These are phyloP conservation scores for Catagonus wagneri DNA, from an alignment of 2,113 vertebrate genomes.

Conservation along the genomic window DNA sequence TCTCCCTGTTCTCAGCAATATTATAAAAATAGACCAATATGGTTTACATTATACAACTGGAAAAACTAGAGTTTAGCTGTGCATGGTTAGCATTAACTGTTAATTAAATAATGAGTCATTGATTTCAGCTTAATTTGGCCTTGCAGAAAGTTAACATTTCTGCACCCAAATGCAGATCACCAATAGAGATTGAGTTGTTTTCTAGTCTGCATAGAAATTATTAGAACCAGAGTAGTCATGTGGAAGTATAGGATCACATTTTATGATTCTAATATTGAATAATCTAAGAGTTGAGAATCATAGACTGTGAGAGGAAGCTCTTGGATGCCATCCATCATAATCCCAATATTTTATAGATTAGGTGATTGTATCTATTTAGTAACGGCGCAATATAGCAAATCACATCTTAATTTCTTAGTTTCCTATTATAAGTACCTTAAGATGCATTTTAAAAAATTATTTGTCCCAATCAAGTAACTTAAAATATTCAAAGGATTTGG, in stretches of 20 bases:
- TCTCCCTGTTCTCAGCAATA: background rate
- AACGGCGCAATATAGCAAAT: background rate
- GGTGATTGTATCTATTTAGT: background rate
- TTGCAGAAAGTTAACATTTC: background rate
- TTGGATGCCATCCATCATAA: background rate
- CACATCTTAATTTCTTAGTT: constrained; percentile 27
- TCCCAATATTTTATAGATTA: background rate
- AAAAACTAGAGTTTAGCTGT: background rate
- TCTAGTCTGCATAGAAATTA: background rate
- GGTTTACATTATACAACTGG: background rate
- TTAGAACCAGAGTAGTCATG: background rate
- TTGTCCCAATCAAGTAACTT: background rate
- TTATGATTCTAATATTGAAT: background rate
- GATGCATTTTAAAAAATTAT: background rate
- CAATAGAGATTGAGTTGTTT: background rate
- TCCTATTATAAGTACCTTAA: background rate
- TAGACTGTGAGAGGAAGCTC: background rate
- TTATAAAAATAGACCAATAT: background rate
- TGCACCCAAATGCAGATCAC: background rate
- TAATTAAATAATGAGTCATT: background rate
- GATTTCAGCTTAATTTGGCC: background rate
- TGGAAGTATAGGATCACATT: background rate
- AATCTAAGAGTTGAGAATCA: background rate
- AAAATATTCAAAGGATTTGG: constrained; percentile 29
- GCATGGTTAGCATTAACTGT: background rate